phyloP scores from a whole-genome alignment of 2,797 vertebrate species.

The Pangasius macronema region DNA sequence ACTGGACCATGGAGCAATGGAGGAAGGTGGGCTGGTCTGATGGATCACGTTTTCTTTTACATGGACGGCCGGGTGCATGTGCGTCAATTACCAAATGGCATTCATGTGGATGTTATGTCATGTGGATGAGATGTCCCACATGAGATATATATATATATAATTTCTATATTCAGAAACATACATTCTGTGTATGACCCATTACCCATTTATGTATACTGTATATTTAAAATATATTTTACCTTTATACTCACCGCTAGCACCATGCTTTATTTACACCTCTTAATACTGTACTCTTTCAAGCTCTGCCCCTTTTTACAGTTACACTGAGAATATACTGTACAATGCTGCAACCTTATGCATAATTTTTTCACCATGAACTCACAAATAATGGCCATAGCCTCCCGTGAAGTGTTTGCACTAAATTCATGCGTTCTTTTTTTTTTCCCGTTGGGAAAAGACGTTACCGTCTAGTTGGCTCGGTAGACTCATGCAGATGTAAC shows the following conservation, averaged over 20 bases:
- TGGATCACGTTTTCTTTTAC: no score
- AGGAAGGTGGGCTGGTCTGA: no score
- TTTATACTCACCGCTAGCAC: background rate
- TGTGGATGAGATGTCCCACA: no score
- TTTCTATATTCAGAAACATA: no score
- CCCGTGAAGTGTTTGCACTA: background rate
- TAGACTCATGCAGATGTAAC: background rate
- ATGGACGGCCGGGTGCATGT: no score
- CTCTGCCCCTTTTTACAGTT: background rate
- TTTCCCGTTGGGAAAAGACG: no score
- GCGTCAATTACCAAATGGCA: no score
- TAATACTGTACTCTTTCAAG: background rate
- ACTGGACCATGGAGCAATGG: no score
- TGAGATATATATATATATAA: no score
- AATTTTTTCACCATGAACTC: background rate
- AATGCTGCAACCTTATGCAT: background rate
- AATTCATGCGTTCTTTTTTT: background rate
- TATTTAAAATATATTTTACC: background rate
- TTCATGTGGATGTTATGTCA: no score
- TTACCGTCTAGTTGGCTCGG: background rate
- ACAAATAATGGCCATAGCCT: no score
- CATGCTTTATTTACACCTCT: background rate
- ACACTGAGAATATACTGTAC: background rate
- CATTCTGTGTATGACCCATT: no score
- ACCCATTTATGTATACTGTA: background rate